Base-by-base conservation (phyloP, 2,113 vertebrate genomes). In the Oryzias curvinotus region DNA sequence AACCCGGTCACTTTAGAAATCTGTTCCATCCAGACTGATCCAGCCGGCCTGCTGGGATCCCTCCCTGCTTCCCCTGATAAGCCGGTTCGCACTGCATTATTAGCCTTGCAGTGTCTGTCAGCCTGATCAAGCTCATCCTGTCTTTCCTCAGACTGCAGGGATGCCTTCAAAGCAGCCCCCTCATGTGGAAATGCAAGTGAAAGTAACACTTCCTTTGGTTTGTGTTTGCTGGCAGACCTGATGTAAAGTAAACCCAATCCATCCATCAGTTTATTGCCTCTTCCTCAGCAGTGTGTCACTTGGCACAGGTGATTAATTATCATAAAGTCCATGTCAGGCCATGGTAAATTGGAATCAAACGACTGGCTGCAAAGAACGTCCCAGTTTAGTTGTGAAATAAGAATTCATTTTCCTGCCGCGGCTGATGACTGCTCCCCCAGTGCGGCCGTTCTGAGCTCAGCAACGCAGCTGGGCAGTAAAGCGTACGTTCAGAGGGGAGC, bases 1-100 rank as follows among this genome's bases (percentile, higher is more conserved):
- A 82, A 80, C 78, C 80, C 80, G 85, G 85, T 80, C 80, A 78
- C 66, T 74, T 80, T 81, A 75, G 50, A 71, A 79, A 87, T 76
- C 80, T 81, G 80, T 65, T 83, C 61, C 42, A 57, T 75, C 67
- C 85, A 73, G 60, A 67, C 49, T 21, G 66, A 26, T 78, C 68
- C 84, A 76, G 58, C 52, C 52, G n/a, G 51, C 78, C 66, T 4
- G 55, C 77, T 77, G 78, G 78, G 78, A 71, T 63, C 45, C 65
- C 42, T 64, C 68, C 65, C 56, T 1, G 28, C 36, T 81, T 56
- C 67, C 53, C 50, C 74, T 68, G 78, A 87, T 85, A 78, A 85
- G 73, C 68, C 62, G 3, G 52, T 55, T 77, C 42, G 46, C 51
- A 19, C 49, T 26, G 64, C 70, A 71, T 59, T 62, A 72, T 57